phyloP scores from a whole-genome alignment of 2,888 invertebrate species.

The Drosophila falleni region DNA sequence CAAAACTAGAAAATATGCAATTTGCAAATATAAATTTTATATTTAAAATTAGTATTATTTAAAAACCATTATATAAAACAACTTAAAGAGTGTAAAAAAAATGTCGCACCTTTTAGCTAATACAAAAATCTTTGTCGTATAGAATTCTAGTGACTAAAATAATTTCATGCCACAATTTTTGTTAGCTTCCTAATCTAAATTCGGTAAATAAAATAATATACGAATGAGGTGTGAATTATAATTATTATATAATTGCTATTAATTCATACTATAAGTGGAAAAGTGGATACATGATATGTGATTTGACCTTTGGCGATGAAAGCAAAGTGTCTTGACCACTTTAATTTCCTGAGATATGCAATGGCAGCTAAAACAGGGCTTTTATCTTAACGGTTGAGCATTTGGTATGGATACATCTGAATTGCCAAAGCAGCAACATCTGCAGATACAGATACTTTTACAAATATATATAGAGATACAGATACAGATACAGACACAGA shows the following conservation, averaged over 20 bases:
- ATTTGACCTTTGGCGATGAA: conserved; percentile 6
- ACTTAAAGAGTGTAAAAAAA: too few relatives aligned
- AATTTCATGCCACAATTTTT: too few relatives aligned
- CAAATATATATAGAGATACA: neutral
- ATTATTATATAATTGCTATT: neutral
- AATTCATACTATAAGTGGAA: neutral
- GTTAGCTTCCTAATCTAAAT: too few relatives aligned
- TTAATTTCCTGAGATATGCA: conserved; percentile 15
- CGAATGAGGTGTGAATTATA: neutral
- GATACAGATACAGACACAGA: neutral
- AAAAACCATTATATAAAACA: too few relatives aligned
- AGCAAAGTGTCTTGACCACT: conserved; percentile 1
- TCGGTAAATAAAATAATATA: neutral
- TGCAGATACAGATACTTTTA: conserved; percentile 8
- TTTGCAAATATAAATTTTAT: too few relatives aligned
- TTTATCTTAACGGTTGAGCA: conserved; percentile 45
- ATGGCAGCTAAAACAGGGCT: conserved; percentile 48
- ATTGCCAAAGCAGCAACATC: conserved; percentile 21
- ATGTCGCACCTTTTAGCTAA: too few relatives aligned
- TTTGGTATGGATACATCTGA: conserved; percentile 34
- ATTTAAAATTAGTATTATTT: too few relatives aligned
- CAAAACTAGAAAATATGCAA: too few relatives aligned
- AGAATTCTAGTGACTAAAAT: too few relatives aligned
- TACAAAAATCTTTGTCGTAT: too few relatives aligned
- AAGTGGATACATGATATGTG: neutral